Base-by-base conservation (phyloP, 2,797 vertebrate genomes). In the Chloroceryle amazona region DNA sequence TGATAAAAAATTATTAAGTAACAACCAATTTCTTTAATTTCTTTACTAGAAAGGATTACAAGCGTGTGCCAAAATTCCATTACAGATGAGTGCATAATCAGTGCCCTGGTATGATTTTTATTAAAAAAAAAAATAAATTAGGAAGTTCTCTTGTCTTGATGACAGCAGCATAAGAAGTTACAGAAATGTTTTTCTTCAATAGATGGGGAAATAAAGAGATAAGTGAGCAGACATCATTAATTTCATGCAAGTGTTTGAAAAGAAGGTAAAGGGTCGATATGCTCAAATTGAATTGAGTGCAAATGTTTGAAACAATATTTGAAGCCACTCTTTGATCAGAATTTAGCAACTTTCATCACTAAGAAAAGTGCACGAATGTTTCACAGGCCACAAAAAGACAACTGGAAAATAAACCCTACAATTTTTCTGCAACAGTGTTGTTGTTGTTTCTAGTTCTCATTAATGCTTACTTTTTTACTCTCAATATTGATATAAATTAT, bases 391-490 rank as follows among this genome's bases (percentile, higher is more conserved):
- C 37, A 44, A 88, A 85, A 60, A 73, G 29, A 78, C 33, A 46
- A 46, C 72, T 67, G 72, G 14, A 52, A 52, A 52, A 52, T 28
- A 52, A 52, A 28, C 9, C 49, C 26, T 29, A 52, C 49, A 9
- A 10, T 28, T 51, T 51, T 51, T 94, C 73, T 41, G 61, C 85
- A 89, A 70, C 70, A 93, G 28, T 91, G 66, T 11, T 81, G 83
- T 11, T 81, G 83, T 90, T 94, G 93, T 88, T 97, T 96, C 72
- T 71, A 87, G 89, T 72, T 95, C 94, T 75, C 52, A 81, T 10
- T 46, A 92, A 79, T 90, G 81, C 82, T 97, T 95, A 87, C 88
- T 96, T 96, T 81, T 96, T 90, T 94, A 96, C 61, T 95, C 89
- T 90, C 88, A 71, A 63, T 75, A 95, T n/a, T 88, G 95, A 96